Evolutionary conservation across 1,140 invertebrate genomes (phyloP), one percentile per base, ranked within the genome.

Genomic region (Aphaenogaster ashmeadi): DNA sequence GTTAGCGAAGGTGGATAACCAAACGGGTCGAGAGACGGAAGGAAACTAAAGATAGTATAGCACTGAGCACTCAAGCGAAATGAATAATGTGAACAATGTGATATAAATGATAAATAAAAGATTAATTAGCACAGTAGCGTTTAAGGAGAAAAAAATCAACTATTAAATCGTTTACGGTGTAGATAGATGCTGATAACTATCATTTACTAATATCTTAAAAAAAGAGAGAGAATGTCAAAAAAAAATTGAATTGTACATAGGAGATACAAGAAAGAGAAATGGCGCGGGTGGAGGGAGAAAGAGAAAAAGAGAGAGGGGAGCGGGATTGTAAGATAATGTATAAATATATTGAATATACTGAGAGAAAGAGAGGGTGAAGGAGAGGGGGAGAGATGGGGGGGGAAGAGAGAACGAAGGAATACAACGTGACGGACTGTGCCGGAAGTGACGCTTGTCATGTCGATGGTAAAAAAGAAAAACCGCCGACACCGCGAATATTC

Each of bases 81-180:
- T 60, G 41, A 85, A 77, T 77, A 90, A 89, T 92, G 18, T 91
- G 91, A 94, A 95, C 91, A 95, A 95, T 95, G 95, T 95, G 95
- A 95, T 95, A 95, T 94, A 95, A 94, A 87, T 93, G 94, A 95
- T 93, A 93, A 94, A 94, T 93, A 92, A 93, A 95, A 84, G 6
- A 94, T 93, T 93, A 94, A 94, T 94, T 92, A 95, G 94, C 92
- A 94, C 27, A 44, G 87, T 94, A 95, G 92, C 78, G 81, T 88
- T 90, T 94, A 94, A 94, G 93, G 87, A 92, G 64, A 90, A 94
- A 93, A 87, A 91, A 60, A 84, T 84, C 62, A 90, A 89, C 86
- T 92, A 89, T 92, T 94, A 91, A 95, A 92, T 89, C 93, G 92
- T 95, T 94, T 95, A 93, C 92, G 92, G 88, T 88, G 89, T 94